These are phyloP conservation scores for Pandemis heparana DNA, from an alignment of 2,888 invertebrate genomes.

Conservation along the genomic window DNA sequence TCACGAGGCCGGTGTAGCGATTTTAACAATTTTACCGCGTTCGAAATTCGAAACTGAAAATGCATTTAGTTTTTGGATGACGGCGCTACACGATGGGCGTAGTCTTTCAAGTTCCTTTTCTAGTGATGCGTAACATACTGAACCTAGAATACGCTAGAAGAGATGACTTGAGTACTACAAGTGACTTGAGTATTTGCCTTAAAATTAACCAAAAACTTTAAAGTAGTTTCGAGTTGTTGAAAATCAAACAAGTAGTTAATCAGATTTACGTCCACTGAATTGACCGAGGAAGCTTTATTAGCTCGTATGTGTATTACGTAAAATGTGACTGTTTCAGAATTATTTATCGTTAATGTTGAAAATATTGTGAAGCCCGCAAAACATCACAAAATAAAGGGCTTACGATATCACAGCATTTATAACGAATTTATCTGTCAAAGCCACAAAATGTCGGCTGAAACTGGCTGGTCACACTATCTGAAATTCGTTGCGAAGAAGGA, in stretches of 20 bases:
- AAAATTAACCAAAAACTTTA: neutral
- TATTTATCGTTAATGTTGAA: neutral
- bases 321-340: neutral
- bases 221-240: neutral
- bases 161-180: too few relatives aligned
- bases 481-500: neutral
- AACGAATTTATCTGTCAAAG: constrained; percentile 2
- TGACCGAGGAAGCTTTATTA: constrained; percentile 34
- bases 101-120: neutral
- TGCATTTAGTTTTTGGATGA: constrained; percentile 35
- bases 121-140: too few relatives aligned
- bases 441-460: neutral
- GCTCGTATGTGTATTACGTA: neutral
- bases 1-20: constrained; percentile 36
- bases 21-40: constrained; percentile 41
- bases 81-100: constrained; percentile 16
- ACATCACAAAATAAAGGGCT: neutral
- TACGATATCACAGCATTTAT: neutral
- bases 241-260: constrained; percentile 11
- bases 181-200: too few relatives aligned
- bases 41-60: constrained; percentile 41
- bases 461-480: constrained; percentile 16
- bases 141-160: too few relatives aligned
- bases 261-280: constrained; percentile 7
- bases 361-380: neutral